Evolutionary conservation across 2,888 invertebrate species (phyloP).

Genomic region (Synanthedon andrenaeformis): DNA sequence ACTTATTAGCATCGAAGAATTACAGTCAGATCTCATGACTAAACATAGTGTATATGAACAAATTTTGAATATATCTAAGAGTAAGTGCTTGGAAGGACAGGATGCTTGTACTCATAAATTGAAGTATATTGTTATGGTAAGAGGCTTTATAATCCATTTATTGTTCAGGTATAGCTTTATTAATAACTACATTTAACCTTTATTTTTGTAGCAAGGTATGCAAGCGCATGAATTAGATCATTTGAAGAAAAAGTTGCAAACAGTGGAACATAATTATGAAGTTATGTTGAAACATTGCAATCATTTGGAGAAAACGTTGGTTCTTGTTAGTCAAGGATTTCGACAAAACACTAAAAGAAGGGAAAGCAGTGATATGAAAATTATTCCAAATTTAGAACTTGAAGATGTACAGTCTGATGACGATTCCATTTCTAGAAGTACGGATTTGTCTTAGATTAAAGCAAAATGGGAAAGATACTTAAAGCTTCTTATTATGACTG

Average conservation of each 20-base stretch:
- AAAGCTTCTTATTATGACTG: too few species aligned
- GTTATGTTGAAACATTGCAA: slow-evolving; percentile 36
- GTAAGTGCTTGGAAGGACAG: slow-evolving; percentile 37
- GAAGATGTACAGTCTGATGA: slow-evolving; percentile 49
- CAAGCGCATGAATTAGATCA: slow-evolving; percentile 38
- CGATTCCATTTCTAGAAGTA: slow-evolving; percentile 37
- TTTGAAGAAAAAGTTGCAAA: slow-evolving; percentile 32
- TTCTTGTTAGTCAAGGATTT: slow-evolving; percentile 45
- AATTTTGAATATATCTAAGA: slow-evolving; percentile 38
- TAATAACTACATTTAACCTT: neutral
- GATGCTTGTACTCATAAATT: slow-evolving; percentile 46
- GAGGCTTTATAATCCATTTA: neutral
- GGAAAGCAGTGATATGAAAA: slow-evolving; percentile 13
- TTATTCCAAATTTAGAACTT: slow-evolving; percentile 21
- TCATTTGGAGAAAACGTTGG: slow-evolving; percentile 39
- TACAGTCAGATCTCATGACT: slow-evolving; percentile 36
- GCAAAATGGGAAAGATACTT: too few species aligned
- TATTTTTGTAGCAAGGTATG: slow-evolving; percentile 31
- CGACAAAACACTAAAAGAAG: slow-evolving; percentile 15
- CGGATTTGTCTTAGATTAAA: slow-evolving; percentile 5
- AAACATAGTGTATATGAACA: slow-evolving; percentile 52
- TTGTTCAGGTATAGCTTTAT: neutral
- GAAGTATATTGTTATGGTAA: slow-evolving; percentile 38
- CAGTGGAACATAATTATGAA: slow-evolving; percentile 33
- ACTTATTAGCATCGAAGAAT: slow-evolving; percentile 46